Evolutionary conservation across 2,113 vertebrate species (phyloP), one percentile per base, ranked within the genome.

Genomic region (Mohoua ochrocephala): DNA sequence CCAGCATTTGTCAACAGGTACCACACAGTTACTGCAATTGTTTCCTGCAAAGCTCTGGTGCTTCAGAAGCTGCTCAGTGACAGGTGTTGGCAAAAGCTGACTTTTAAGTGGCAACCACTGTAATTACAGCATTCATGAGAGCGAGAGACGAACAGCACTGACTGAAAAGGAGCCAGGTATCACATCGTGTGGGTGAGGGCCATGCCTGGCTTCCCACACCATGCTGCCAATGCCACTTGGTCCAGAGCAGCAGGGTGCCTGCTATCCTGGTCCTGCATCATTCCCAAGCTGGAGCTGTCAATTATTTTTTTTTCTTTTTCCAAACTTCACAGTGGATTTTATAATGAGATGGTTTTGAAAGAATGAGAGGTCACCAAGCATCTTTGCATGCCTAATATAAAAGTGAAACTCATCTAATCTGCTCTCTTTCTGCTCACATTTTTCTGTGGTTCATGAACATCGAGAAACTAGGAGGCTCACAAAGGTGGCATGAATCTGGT

Each of bases 191-290:
- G 71, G 54, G 67, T 27, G 7, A 52, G 67, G 14, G 41, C 68
- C 47, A 26, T 80, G 59, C 24, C 50, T 71, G 71, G 15, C 81
- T 96, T 94, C 67, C 82, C 82, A 93, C 39, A 85, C 45, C 2
- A 1, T 0, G 1, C 24, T 93, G 82, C 82, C 78, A 87, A 7
- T 1, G 1, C 26, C 0, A 0, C 47, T 63, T 0, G 0, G 19
- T 24, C 35, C 56, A 35, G 27, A 90, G 39, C 39, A 41, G 52
- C 4, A 1, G 28, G 47, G 16, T 5, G 2, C 24, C 53, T 35
- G 33, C 45, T 59, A 7, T 35, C 26, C 71, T 33, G 7, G 1
- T 24, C 35, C 52, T 47, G 31, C 1, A 0, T 13, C 0, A 3
- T n/a, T 65, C 31, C 8, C 0, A 1, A 22, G 20, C 31, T n/a